Evolutionary conservation across 1,140 invertebrate species (phyloP), one percentile per base, ranked within the genome.

Genomic region (Zaprionus gabonicus): DNA sequence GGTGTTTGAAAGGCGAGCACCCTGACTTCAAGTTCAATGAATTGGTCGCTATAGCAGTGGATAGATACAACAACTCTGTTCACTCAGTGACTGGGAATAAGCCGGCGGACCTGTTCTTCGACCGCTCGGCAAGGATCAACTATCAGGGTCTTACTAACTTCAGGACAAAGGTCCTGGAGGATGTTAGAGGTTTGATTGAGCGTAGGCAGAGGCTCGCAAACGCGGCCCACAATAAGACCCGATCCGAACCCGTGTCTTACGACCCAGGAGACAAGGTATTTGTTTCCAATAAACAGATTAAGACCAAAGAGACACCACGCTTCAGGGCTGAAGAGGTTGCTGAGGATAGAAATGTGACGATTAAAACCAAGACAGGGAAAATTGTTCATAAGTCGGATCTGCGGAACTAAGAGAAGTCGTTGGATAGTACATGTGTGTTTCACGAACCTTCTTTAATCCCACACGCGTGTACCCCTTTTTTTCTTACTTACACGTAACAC

Each of bases 51-150:
- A 73, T 68, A 4, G 4, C 36, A 0, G 64, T 68, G 0, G 57
- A 68, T 12, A 66, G 41, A 12, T 72, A 66, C 15, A 72, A 66
- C 1, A 66, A 66, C 4, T 53, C 20, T 27, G 3, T 55, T n/a
- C 71, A 63, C 9, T 70, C 51, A 9, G 58, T 63, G 1, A 74
- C 17, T 0, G 28, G 49, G 1, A 36, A 4, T 17, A 67, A 31
- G 9, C 46, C 62, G 3, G 38, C 38, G 1, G 41, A 63, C 2
- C 28, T 63, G 1, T 69, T 69, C 10, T 13, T 69, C 1, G 12
- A 74, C 1, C 36, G 56, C 9, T n/a, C 25, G 1, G 23, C 46
- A 1, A 55, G 56, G 34, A 59, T 34, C 5, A 59, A 66, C 2
- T 55, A 62, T 4, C 34, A 62, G 15, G 46, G 34, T 0, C 15